Evolutionary conservation across 2,888 invertebrate genomes (phyloP).

Genomic region (Archaeoteleia sp.): DNA sequence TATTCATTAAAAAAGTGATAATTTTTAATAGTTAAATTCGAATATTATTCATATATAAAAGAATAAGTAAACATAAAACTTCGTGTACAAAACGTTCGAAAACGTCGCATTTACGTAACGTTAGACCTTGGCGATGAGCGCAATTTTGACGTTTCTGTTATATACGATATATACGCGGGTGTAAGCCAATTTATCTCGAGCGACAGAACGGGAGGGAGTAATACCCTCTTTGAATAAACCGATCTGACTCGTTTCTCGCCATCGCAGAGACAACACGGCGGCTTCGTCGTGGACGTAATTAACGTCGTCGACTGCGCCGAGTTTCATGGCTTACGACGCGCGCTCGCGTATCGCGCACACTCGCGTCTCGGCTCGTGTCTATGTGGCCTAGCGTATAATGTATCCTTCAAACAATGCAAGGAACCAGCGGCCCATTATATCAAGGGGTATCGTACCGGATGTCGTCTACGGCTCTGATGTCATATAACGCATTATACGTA

Average conservation of each 20-base stretch:
- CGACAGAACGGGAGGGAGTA: not conserved
- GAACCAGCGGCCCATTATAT: slow-evolving; percentile 70
- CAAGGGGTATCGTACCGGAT: slow-evolving; percentile 72
- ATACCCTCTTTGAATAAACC: slow-evolving; percentile 34
- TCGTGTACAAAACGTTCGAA: too few relatives aligned
- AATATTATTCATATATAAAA: too few relatives aligned
- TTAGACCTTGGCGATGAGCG: too few relatives aligned
- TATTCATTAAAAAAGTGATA: too few relatives aligned
- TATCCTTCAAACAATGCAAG: slow-evolving; percentile 70
- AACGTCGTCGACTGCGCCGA: slow-evolving; percentile 23
- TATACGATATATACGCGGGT: too few relatives aligned
- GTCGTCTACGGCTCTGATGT: slow-evolving; percentile 68
- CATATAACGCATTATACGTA: slow-evolving; percentile 28
- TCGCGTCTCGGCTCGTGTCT: slow-evolving; percentile 16
- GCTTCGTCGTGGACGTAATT: slow-evolving; percentile 33
- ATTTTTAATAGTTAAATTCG: too few relatives aligned
- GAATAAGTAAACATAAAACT: too few relatives aligned
- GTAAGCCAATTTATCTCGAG: too few relatives aligned
- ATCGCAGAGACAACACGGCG: slow-evolving; percentile 15
- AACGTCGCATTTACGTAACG: too few relatives aligned
- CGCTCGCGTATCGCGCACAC: slow-evolving; percentile 6
- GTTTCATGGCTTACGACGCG: slow-evolving; percentile 16
- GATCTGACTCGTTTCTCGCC: slow-evolving; percentile 44
- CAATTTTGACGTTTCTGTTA: too few relatives aligned
- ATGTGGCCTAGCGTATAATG: slow-evolving; percentile 58